A percentile compares a stretch with the other conserved stretches of the same genome.
Conservation (phyloP, 2,888 invertebrate genomes). For the Cancer borealis region DNA sequence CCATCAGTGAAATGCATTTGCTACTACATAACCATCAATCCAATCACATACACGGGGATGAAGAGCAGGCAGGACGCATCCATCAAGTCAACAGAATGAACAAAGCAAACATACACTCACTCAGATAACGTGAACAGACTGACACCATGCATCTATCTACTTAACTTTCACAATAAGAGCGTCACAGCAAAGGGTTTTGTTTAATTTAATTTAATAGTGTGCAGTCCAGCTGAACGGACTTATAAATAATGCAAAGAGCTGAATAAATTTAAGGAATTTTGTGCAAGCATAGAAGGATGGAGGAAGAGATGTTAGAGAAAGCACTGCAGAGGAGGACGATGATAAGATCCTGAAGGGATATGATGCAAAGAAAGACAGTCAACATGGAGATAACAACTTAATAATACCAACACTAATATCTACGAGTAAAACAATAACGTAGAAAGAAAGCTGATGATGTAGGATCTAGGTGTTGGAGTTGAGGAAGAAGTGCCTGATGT, state of each 20-base stretch:
- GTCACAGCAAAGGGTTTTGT: neutral
- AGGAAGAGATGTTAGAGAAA: neutral
- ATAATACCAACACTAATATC: neutral
- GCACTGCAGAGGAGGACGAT: neutral
- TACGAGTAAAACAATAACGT: neutral
- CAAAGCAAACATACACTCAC: neutral
- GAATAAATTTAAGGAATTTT: neutral
- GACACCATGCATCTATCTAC: neutral
- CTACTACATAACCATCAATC: neutral
- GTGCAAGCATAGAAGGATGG: neutral
- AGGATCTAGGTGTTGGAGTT: neutral
- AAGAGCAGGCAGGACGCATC: neutral
- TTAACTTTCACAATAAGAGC: neutral
- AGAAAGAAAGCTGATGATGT: neutral
- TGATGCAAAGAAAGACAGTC: constrained; percentile 12
- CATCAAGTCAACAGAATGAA: neutral
- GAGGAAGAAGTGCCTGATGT: neutral
- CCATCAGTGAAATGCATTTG: neutral
- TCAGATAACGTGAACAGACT: neutral
- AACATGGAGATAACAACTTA: constrained; percentile 16
- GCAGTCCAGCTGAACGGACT: neutral
- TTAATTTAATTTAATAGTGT: neutral
- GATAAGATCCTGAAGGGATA: neutral
- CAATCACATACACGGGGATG: neutral
- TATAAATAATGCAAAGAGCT: neutral